Evolutionary conservation across 2,888 invertebrate species (phyloP), one percentile per base, ranked within the genome.

Genomic region (Leptopilina drosophilae): DNA sequence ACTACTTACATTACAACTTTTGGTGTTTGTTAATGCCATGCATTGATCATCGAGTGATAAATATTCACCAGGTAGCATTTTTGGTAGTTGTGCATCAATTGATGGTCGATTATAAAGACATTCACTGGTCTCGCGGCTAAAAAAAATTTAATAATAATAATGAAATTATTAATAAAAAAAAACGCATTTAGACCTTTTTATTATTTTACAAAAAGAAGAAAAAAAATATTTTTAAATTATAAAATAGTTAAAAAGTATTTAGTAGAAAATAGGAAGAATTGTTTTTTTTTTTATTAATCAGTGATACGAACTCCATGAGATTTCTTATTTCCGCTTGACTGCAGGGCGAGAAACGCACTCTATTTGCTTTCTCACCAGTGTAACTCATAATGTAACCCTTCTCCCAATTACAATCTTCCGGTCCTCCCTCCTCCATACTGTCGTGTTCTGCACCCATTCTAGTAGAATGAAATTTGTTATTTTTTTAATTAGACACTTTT

Each of bases 1-100:
- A n/a, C 67, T 46, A 92, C 94, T 93, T 93, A 95, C 95, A 88
- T 95, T 94, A 89, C 95, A 95, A 5, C 95, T 95, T 92, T 95
- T 96, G 20, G 97, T 97, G 88, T 78, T 73, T 9, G 97, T 93
- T 91, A 97, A 97, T 89, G 96, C 95, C 84, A 96, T 93, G 91
- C 98, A 98, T 90, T 98, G 98, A 64, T 97, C 97, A 91, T 98
- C 97, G 84, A 98, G 92, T 5, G 96, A 95, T 82, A 97, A 93
- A 81, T 98, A 91, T 85, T 97, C 95, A 64, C 98, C 98, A 0
- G 98, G 98, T 85, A 98, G 91, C 76, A 97, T 95, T 82, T 97
- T 93, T 20, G 96, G 96, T 84, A 97, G 90, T 40, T 95, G 95
- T 88, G 95, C 95, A 88, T 96, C 96, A 91, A n/a, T 96, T 96